phyloP scores from a whole-genome alignment of 1,140 invertebrate species.

The Plutomurus gul region DNA sequence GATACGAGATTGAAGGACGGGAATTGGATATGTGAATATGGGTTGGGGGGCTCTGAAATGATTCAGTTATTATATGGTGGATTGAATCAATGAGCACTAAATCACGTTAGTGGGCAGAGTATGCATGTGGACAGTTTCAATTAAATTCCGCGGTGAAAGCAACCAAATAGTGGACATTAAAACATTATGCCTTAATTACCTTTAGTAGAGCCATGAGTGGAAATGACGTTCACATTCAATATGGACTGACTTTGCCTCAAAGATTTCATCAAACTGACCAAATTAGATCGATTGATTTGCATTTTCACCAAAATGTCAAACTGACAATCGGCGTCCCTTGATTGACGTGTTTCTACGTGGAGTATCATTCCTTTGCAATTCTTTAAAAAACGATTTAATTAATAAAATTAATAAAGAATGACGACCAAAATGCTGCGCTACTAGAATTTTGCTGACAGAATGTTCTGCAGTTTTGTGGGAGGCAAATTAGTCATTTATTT shows the following conservation, averaged over 20 bases:
- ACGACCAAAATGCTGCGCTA: too few species aligned
- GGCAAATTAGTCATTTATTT: too few species aligned
- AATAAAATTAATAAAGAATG: too few species aligned
- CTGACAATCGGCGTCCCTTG: constrained; percentile 70
- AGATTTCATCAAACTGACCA: constrained; percentile 78
- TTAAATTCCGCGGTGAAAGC: too few species aligned
- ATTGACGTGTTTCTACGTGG: constrained; percentile 86
- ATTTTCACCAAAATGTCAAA: constrained; percentile 86
- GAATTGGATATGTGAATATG: too few species aligned
- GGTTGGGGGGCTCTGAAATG: too few species aligned
- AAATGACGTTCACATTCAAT: constrained; percentile 74
- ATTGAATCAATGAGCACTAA: too few species aligned
- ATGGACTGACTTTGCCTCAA: constrained; percentile 79
- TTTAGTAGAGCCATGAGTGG: constrained; percentile 82
- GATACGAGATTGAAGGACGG: too few species aligned
- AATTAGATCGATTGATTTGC: constrained; percentile 76
- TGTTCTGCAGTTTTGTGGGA: too few species aligned
- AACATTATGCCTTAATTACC: constrained; percentile 57
- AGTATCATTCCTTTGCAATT: constrained; percentile 83
- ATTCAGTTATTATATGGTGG: not conserved
- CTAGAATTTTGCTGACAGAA: too few species aligned
- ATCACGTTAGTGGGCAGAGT: too few species aligned
- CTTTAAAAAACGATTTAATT: constrained; percentile 55
- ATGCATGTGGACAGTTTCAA: too few species aligned
- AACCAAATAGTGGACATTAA: not conserved